Percentiles rank a stretch among this genome's conserved stretches.
phyloP scores from a whole-genome alignment of 92 coral and sea anemone species.

The Actinernus sp. region DNA sequence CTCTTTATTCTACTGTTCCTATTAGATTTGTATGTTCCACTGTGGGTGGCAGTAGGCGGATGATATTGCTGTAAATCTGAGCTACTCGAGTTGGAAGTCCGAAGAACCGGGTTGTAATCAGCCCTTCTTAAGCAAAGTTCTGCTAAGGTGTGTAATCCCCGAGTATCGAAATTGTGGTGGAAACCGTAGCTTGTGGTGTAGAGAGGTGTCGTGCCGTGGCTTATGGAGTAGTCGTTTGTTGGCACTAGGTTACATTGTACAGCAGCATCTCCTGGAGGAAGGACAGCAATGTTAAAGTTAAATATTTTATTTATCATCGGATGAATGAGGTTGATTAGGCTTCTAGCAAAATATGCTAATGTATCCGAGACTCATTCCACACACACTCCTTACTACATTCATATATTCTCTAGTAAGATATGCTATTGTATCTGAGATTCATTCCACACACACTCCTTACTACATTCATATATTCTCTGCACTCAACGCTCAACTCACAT shows the following conservation, averaged over 20 bases:
- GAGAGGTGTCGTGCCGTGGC: slow-evolving; percentile 10
- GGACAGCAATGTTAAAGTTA: too few species aligned
- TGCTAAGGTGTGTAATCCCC: slow-evolving; percentile 95
- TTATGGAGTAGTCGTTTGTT: slow-evolving; percentile 7
- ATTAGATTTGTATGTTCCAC: background rate
- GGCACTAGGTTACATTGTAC: background rate
- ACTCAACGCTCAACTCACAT: too few species aligned
- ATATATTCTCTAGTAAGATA: too few species aligned
- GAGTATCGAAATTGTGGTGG: slow-evolving; percentile 72
- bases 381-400: too few species aligned
- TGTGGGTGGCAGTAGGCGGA: background rate
- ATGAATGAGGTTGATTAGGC: too few species aligned
- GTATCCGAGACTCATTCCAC: too few species aligned
- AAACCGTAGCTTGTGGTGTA: slow-evolving; percentile 33
- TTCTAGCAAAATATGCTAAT: too few species aligned
- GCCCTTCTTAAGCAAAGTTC: slow-evolving; percentile 93
- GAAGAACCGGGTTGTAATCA: slow-evolving; percentile 62
- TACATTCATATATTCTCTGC: too few species aligned
- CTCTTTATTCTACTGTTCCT: background rate
- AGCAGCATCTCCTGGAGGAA: too few species aligned
- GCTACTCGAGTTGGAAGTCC: slow-evolving; percentile 1
- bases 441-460: too few species aligned
- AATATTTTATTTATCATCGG: too few species aligned
- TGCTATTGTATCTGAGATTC: too few species aligned
- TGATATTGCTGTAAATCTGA: slow-evolving; percentile 8